Evolutionary conservation across 2,113 vertebrate genomes (phyloP).

Genomic region (Scatophagus argus): DNA sequence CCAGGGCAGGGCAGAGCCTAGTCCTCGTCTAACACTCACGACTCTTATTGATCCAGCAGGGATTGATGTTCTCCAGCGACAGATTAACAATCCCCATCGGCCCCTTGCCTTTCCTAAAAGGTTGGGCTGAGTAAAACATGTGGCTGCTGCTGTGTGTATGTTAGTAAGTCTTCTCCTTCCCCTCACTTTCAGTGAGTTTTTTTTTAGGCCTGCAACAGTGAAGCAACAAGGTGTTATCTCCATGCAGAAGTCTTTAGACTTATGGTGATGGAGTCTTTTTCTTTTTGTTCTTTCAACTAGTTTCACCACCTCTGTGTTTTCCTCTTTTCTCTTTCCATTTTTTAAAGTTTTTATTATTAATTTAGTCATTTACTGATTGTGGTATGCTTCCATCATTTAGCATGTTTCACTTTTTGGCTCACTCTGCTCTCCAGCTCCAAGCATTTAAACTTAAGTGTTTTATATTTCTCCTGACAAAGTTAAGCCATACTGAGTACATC

Average conservation of each 20-base stretch:
- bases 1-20: conserved; percentile 47
- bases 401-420: not conserved
- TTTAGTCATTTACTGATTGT: conserved; percentile 2
- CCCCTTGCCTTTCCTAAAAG: conserved; percentile 61
- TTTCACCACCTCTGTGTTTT: not conserved
- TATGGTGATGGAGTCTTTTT: conserved; percentile 19
- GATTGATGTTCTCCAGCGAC: conserved; percentile 75
- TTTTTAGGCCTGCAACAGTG: conserved; percentile 29
- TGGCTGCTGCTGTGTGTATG: conserved; percentile 37
- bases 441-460: conserved; percentile 2
- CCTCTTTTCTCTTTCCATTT: not conserved
- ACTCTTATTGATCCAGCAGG: conserved; percentile 78
- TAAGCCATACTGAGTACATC: not conserved
- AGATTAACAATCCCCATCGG: conserved; percentile 76
- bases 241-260: conserved; percentile 5
- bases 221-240: conserved; percentile 24
- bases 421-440: not conserved
- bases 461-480: not conserved
- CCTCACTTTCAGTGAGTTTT: conserved; percentile 25
- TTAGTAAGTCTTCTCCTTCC: conserved; percentile 47
- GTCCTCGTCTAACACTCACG: conserved; percentile 58
- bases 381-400: not conserved
- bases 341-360: too few relatives aligned
- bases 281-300: conserved; percentile 16
- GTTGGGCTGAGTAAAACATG: conserved; percentile 64